phyloP scores from a whole-genome alignment of 2,888 invertebrate species.

The Koerneria pararmatus region DNA sequence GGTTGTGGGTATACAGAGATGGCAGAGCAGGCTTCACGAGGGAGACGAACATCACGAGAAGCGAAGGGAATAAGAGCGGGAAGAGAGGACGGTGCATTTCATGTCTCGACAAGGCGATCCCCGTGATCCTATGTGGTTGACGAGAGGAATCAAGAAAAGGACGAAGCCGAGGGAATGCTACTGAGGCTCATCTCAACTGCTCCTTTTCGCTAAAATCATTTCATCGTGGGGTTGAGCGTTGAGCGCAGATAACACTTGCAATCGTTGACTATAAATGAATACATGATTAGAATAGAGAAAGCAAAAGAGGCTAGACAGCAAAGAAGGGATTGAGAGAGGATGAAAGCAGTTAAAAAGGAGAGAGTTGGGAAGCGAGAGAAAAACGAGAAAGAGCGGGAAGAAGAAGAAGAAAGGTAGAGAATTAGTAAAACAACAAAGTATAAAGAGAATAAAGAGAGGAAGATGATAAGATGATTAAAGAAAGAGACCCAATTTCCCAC shows the following conservation, averaged over 20 bases:
- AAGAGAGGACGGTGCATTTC: neutral
- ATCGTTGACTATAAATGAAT: no score
- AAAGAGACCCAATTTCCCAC: neutral
- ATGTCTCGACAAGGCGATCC: neutral
- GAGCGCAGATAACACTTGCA: no score
- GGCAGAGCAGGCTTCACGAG: neutral
- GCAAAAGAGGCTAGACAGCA: no score
- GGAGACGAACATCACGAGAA: neutral
- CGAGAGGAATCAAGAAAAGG: neutral
- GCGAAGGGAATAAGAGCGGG: neutral
- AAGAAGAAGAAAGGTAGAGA: neutral
- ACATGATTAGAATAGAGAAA: no score
- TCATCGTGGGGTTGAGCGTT: no score
- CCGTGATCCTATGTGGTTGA: neutral
- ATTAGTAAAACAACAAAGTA: no score
- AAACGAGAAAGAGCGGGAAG: neutral
- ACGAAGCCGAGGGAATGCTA: neutral
- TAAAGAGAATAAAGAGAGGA: neutral
- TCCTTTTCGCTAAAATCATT: slow-evolving; percentile 7
- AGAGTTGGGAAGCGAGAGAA: no score
- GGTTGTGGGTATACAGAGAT: neutral
- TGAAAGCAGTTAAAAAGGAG: neutral
- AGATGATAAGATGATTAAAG: neutral
- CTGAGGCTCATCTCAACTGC: neutral
- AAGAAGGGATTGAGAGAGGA: neutral